Conservation (phyloP, 2,113 vertebrate genomes). For the Ancistrus triradiatus region DNA sequence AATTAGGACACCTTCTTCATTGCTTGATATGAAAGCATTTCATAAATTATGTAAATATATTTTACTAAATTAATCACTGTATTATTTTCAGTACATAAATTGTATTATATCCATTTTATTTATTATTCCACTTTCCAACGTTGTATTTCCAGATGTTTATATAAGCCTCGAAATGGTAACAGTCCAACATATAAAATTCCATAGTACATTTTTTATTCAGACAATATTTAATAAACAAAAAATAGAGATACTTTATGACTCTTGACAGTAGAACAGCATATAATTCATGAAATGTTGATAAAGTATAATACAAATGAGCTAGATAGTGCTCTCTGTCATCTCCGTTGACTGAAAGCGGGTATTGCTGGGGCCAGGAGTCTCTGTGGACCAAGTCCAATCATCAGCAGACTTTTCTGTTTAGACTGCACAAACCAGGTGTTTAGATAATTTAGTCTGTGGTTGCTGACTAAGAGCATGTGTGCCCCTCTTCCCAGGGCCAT, state of each 20-base stretch:
- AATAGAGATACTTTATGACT: neutral
- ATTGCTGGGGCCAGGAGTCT: conserved; percentile 5
- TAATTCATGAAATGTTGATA: neutral
- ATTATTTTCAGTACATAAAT: too few relatives aligned
- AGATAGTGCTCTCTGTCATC: conserved; percentile 2
- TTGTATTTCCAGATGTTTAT: too few relatives aligned
- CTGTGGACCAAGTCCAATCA: conserved; percentile 25
- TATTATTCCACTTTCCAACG: too few relatives aligned
- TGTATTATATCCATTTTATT: too few relatives aligned
- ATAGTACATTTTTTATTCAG: too few relatives aligned
- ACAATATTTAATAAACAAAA: too few relatives aligned
- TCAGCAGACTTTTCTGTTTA: conserved; percentile 42
- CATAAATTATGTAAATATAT: too few relatives aligned
- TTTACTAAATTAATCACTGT: too few relatives aligned
- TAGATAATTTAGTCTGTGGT: conserved; percentile 51
- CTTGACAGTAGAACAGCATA: neutral
- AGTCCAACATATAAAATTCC: too few relatives aligned
- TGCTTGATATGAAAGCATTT: too few relatives aligned
- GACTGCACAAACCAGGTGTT: conserved; percentile 55
- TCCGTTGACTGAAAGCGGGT: neutral
- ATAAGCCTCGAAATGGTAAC: too few relatives aligned
- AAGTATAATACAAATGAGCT: neutral
- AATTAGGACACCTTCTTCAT: too few relatives aligned
- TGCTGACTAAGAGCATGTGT: conserved; percentile 51
- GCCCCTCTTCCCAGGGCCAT: conserved; percentile 40